Percentiles rank a stretch among this genome's conserved stretches.
Conservation (phyloP, 2,797 vertebrate genomes). For the Epinephelus awoara region DNA sequence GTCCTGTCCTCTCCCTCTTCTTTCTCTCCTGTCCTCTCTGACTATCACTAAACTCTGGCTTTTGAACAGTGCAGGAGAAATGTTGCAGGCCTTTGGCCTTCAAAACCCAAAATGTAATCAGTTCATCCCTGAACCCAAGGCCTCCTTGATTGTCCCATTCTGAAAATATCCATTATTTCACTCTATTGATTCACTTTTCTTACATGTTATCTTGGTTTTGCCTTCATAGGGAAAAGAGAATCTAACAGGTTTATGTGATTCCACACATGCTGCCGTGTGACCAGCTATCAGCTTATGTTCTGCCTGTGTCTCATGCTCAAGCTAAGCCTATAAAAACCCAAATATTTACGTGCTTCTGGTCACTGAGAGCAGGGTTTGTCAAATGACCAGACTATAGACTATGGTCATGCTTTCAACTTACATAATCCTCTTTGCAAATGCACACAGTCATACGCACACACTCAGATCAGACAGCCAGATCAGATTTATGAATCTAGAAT, state of each 20-base stretch:
- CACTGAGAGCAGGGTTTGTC: conserved; percentile 26
- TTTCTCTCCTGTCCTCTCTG: too few relatives aligned
- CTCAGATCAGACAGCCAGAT: conserved; percentile 26
- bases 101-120: too few relatives aligned
- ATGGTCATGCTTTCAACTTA: conserved; percentile 2
- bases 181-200: background rate
- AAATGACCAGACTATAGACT: conserved; percentile 32
- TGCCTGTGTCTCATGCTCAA: conserved; percentile 44
- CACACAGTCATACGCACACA: conserved; percentile 1
- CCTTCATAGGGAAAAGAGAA: background rate
- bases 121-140: too few relatives aligned
- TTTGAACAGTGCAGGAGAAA: too few relatives aligned
- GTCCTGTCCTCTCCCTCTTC: too few relatives aligned
- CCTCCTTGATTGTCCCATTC: background rate
- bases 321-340: conserved; percentile 43
- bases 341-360: conserved; percentile 48
- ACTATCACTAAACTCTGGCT: too few relatives aligned
- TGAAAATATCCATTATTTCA: background rate
- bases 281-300: conserved; percentile 52
- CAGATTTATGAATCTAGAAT: conserved; percentile 17
- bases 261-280: background rate
- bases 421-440: conserved; percentile 39
- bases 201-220: background rate
- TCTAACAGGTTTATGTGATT: background rate
- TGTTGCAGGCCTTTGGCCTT: too few relatives aligned